These are phyloP conservation scores for Sebastes variabilis DNA, from an alignment of 2,797 vertebrate species.

Conservation along the genomic window DNA sequence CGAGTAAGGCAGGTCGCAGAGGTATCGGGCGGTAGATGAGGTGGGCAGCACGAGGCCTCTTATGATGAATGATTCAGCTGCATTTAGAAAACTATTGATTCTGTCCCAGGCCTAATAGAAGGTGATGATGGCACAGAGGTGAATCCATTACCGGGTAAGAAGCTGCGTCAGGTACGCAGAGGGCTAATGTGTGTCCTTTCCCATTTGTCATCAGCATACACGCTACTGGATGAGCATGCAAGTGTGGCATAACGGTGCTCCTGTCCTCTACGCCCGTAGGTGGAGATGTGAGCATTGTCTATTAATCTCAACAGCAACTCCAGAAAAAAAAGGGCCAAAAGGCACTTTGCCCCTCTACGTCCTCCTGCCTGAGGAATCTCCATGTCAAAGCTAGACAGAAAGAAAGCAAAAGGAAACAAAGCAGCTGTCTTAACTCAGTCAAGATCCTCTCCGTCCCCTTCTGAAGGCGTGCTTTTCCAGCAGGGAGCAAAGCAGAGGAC, in stretches of 20 bases:
- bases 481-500: conserved; percentile 24
- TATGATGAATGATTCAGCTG: conserved; percentile 79
- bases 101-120: conserved; percentile 76
- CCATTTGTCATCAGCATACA: conserved; percentile 76
- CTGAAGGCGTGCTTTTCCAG: conserved; percentile 23
- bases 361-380: conserved; percentile 45
- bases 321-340: conserved; percentile 30
- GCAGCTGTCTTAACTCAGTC: conserved; percentile 34
- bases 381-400: conserved; percentile 23
- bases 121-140: conserved; percentile 81
- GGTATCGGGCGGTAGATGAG: conserved; percentile 53
- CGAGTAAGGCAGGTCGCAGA: conserved; percentile 42
- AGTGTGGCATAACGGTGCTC: conserved; percentile 33
- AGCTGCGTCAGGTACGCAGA: conserved; percentile 65
- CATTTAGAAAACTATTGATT: conserved; percentile 85
- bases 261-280: conserved; percentile 42
- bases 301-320: conserved; percentile 65
- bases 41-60: conserved; percentile 52
- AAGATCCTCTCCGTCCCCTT: conserved; percentile 41
- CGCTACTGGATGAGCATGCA: conserved; percentile 46
- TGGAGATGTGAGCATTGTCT: conserved; percentile 40
- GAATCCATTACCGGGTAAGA: conserved; percentile 81
- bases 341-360: background rate
- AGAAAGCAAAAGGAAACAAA: conserved; percentile 44
- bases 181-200: conserved; percentile 80